phyloP scores from a whole-genome alignment of 2,113 vertebrate genomes.

The Oncorhynchus masou region DNA sequence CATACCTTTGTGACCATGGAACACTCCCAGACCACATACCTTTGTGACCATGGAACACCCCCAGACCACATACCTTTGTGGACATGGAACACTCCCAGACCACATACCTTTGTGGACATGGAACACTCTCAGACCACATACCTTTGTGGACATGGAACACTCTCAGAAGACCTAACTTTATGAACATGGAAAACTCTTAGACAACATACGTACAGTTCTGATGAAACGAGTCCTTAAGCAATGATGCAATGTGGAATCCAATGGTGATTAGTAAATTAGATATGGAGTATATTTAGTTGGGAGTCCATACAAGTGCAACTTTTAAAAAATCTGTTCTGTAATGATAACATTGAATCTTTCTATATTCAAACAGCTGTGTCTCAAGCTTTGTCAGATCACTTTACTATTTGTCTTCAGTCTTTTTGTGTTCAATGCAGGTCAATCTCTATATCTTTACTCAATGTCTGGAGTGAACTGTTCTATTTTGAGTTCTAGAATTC shows the following conservation, averaged over 20 bases:
- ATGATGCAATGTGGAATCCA: not conserved
- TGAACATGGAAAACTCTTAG: too few relatives aligned
- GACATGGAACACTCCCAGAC: too few relatives aligned
- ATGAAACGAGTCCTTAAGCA: not conserved
- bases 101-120: too few relatives aligned
- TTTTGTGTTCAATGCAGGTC: conserved; percentile 7
- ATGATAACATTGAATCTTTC: not conserved
- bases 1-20: too few relatives aligned
- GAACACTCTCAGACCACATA: too few relatives aligned
- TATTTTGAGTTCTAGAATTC: conserved; percentile 44
- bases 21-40: too few relatives aligned
- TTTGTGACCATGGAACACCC: too few relatives aligned
- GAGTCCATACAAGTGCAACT: not conserved
- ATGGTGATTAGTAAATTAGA: not conserved
- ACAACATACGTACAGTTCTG: not conserved
- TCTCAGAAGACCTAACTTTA: too few relatives aligned
- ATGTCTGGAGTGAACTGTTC: conserved; percentile 16
- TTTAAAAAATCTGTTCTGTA: too few relatives aligned
- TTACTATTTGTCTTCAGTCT: not conserved
- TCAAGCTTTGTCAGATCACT: not conserved
- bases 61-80: too few relatives aligned
- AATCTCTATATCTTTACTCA: not conserved
- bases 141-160: too few relatives aligned
- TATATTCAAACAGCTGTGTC: not conserved
- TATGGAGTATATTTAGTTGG: not conserved